A percentile compares a stretch with the other conserved stretches of the same genome.
phyloP scores from a whole-genome alignment of 1,140 invertebrate genomes.

The Centruroides sculpturatus region DNA sequence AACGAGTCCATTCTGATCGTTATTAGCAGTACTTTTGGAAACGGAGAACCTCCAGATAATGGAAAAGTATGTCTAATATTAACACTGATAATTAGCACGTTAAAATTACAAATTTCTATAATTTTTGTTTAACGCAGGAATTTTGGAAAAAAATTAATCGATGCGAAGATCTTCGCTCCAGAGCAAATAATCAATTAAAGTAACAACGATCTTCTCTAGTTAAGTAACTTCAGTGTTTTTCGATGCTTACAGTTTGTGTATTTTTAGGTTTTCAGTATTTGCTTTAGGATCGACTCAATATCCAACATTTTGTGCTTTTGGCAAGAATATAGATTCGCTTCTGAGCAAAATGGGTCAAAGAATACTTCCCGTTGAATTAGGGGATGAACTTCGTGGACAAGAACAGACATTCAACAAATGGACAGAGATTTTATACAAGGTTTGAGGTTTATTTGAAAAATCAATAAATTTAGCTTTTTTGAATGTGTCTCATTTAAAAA shows the following conservation, averaged over 20 bases:
- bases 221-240: background rate
- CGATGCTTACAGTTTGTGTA: background rate
- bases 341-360: constrained; percentile 10
- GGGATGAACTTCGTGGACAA: constrained; percentile 19
- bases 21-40: constrained; percentile 30
- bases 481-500: no score
- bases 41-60: constrained; percentile 30
- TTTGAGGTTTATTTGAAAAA: background rate
- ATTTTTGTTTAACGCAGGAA: background rate
- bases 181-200: no score
- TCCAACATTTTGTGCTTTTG: constrained; percentile 17
- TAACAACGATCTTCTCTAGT: background rate
- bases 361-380: constrained; percentile 4
- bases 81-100: no score
- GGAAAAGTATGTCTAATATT: constrained; percentile 20
- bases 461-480: no score
- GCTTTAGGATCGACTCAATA: constrained; percentile 17
- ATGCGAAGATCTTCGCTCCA: background rate
- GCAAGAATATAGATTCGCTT: constrained; percentile 13
- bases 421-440: constrained; percentile 8
- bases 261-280: constrained; percentile 15
- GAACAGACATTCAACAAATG: constrained; percentile 17
- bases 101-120: no score
- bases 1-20: constrained; percentile 26
- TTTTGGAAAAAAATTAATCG: background rate